Evolutionary conservation across 2,113 vertebrate species (phyloP).

Genomic region (Neoarius graeffei): DNA sequence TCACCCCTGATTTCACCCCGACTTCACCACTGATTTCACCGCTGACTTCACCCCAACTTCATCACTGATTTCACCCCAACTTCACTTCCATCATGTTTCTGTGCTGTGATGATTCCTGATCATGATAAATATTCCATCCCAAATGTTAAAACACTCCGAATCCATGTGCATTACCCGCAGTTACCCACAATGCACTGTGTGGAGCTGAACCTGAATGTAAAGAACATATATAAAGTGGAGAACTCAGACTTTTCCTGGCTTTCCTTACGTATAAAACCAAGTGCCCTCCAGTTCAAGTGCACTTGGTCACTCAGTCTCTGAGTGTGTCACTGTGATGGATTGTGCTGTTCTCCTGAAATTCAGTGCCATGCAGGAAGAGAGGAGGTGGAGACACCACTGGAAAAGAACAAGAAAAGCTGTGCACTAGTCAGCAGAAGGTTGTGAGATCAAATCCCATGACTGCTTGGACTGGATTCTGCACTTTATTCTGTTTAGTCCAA

Average conservation of each 20-base stretch:
- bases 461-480: not conserved
- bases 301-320: not conserved
- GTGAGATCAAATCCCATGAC: not conserved
- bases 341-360: not conserved
- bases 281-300: not conserved
- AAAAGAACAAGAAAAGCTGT: not conserved
- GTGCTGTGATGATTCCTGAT: too few relatives aligned
- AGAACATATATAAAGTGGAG: not conserved
- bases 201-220: not conserved
- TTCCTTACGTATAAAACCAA: not conserved
- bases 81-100: too few relatives aligned
- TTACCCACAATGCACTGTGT: not conserved
- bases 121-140: too few relatives aligned
- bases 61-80: too few relatives aligned
- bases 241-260: not conserved
- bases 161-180: not conserved
- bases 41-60: too few relatives aligned
- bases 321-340: not conserved
- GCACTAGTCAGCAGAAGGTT: not conserved
- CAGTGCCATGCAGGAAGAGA: not conserved
- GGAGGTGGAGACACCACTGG: not conserved
- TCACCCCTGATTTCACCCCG: too few relatives aligned
- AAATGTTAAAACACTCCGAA: too few relatives aligned
- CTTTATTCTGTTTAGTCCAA: not conserved
- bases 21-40: too few relatives aligned